Base-by-base conservation (phyloP, 2,113 vertebrate genomes). In the Garra rufa region DNA sequence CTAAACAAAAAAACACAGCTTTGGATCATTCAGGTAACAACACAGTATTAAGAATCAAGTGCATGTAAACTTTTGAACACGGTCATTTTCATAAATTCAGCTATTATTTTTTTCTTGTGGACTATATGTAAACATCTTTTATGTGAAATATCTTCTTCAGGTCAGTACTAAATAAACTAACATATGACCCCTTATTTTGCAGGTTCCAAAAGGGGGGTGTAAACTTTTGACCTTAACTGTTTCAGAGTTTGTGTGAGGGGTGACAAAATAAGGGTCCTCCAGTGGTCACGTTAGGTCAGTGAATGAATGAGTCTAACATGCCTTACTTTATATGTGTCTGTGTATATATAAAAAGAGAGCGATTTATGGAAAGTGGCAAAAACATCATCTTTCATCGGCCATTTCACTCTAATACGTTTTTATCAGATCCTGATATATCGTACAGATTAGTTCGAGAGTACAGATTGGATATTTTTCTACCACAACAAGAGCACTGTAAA, bases 381-480 rank as follows among this genome's bases (percentile, higher is more conserved):
- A 28, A 46, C n/a, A 21, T 65, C 0, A 24, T 78, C 15, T 30
- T n/a, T 26, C 21, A 28, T 79, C 43, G 30, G 26, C n/a, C 43
- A 28, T 79, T 61, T 78, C 55, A 78, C 34, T 17, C 38, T 9
- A 26, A 78, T 24, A 5, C 8, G 10, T 41, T 28, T 78, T 78
- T 44, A 38, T 11, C 74, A n/a, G 34, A 67, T 67, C 78, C 41
- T 65, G 43, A 80, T 48, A 44, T 65, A 46, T 65, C 61, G 19
- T 28, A 30, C 41, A 28, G 57, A 59, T 78, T 44, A 59, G 41
- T 48, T 30, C 1, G 41, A 80, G 59, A 80, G 17, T 44, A 48
- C 61, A 67, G 24, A 80, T 71, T 50, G n/a, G 75, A 69, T 87
- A 85, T 87, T 87, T 87, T 87, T 87, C 19, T 87, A 83, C 55